Conservation (phyloP, 2,797 vertebrate species). For the Echeneis naucrates region DNA sequence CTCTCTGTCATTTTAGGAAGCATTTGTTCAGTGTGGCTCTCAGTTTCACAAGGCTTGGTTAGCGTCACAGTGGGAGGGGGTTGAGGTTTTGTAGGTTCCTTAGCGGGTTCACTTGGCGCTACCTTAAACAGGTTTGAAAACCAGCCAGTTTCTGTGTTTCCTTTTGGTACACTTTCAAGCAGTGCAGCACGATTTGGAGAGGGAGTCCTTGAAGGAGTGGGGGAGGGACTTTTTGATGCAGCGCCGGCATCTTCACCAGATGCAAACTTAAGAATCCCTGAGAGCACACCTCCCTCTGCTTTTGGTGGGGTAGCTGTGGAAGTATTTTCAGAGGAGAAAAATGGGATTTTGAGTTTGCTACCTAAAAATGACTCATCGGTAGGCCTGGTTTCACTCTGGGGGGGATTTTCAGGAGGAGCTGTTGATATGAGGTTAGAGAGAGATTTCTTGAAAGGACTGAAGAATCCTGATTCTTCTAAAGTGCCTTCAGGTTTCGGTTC, state of each 20-base stretch:
- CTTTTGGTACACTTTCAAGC: conserved; percentile 82
- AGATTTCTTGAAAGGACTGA: conserved; percentile 93
- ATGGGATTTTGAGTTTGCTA: conserved; percentile 87
- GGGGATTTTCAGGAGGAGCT: conserved; percentile 68
- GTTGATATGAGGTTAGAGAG: conserved; percentile 89
- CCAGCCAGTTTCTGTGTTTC: conserved; percentile 85
- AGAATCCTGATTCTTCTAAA: conserved; percentile 84
- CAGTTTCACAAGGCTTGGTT: conserved; percentile 66
- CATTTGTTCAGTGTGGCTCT: conserved; percentile 45
- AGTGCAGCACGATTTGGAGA: conserved; percentile 73
- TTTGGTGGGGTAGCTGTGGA: conserved; percentile 66
- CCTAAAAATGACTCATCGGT: conserved; percentile 83
- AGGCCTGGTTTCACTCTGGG: conserved; percentile 74
- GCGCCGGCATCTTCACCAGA: conserved; percentile 75
- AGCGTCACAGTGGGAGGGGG: conserved; percentile 67
- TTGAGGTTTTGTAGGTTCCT: conserved; percentile 57
- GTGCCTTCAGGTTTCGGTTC: conserved; percentile 72
- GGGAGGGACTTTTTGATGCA: conserved; percentile 45
- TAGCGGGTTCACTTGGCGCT: conserved; percentile 69
- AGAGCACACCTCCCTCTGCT: conserved; percentile 82
- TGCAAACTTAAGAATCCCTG: conserved; percentile 84
- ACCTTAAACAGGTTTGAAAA: conserved; percentile 88
- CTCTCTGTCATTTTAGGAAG: conserved; percentile 22
- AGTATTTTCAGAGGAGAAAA: conserved; percentile 87
- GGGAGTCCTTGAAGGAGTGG: conserved; percentile 60